A percentile compares a stretch with the other conserved stretches of the same genome.
Conservation (phyloP, 2,113 vertebrate genomes). For the Sylvia atricapilla region DNA sequence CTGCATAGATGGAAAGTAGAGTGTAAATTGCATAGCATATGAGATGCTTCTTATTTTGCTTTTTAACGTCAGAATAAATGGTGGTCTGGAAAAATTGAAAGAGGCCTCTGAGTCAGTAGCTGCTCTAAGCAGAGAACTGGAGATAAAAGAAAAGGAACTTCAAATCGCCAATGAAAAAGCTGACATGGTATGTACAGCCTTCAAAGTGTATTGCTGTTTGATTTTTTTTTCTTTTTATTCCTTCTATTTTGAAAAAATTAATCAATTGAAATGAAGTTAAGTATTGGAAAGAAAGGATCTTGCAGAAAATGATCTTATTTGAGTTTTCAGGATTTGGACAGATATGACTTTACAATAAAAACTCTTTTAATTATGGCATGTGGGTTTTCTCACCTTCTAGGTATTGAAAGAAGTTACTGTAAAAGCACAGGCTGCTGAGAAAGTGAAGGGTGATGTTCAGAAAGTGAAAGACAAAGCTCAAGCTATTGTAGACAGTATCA, state of each 20-base stretch:
- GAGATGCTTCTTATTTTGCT: background rate
- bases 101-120: constrained; percentile 93
- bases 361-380: background rate
- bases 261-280: background rate
- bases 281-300: background rate
- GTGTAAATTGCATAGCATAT: background rate
- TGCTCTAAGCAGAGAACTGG: constrained; percentile 88
- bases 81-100: constrained; percentile 90
- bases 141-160: constrained; percentile 91
- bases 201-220: background rate
- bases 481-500: constrained; percentile 90
- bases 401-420: constrained; percentile 93
- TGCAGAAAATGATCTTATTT: background rate
- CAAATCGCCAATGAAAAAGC: constrained; percentile 91
- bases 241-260: background rate
- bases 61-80: constrained; percentile 85
- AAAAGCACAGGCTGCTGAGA: constrained; percentile 92
- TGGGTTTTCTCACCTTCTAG: constrained; percentile 62
- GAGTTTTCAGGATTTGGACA: background rate
- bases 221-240: background rate
- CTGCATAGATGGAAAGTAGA: background rate
- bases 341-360: background rate
- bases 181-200: constrained; percentile 79
- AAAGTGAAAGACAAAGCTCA: constrained; percentile 97
- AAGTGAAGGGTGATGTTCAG: constrained; percentile 91